phyloP scores from a whole-genome alignment of 2,113 vertebrate genomes.

The Cavia porcellus region DNA sequence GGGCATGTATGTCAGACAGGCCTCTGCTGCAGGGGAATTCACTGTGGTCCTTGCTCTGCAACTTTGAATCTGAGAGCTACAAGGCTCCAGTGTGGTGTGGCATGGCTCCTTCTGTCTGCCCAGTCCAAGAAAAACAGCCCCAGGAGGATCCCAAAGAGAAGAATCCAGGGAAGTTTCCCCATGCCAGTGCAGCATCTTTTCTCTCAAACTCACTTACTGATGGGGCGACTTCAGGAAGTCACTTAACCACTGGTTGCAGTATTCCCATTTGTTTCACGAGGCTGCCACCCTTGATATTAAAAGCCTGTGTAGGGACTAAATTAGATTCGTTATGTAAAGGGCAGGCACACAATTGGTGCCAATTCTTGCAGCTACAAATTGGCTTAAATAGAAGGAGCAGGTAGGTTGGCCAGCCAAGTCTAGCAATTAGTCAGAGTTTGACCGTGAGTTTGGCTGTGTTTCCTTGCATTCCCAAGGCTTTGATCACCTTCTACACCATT shows the following conservation, averaged over 20 bases:
- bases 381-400: neutral
- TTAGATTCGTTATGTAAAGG: neutral
- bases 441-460: neutral
- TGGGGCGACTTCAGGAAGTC: neutral
- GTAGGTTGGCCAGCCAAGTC: neutral
- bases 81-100: neutral
- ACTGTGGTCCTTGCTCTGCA: neutral
- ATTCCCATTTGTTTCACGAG: neutral
- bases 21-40: neutral
- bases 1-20: neutral
- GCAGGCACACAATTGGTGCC: neutral
- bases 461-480: neutral
- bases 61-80: accelerated
- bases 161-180: neutral
- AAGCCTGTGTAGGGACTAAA: neutral
- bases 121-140: neutral
- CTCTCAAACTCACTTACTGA: neutral
- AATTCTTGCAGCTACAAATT: neutral
- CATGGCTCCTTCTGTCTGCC: neutral
- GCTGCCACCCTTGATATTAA: neutral
- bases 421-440: neutral
- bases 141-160: neutral
- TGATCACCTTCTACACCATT: neutral
- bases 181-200: neutral
- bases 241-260: neutral